Conservation (phyloP, 2,797 vertebrate genomes). For the Notolabrus celidotus region DNA sequence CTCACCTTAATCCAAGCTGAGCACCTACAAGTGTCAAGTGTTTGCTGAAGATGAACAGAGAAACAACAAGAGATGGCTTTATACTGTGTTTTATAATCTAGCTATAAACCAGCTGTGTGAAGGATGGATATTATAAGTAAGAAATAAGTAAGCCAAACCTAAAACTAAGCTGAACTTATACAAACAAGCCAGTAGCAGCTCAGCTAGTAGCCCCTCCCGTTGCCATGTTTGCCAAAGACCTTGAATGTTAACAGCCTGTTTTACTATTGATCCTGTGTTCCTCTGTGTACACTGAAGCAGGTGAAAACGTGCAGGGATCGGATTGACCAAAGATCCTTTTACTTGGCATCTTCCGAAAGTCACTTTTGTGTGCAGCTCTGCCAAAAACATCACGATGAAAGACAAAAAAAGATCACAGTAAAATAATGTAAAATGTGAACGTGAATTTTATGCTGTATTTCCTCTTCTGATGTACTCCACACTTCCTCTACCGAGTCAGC, state of each 20-base stretch:
- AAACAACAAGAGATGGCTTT: no score
- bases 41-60: no score
- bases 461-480: slow-evolving; percentile 1
- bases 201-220: neutral
- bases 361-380: neutral
- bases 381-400: neutral
- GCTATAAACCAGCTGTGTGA: no score
- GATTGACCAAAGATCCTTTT: neutral
- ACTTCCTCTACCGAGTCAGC: slow-evolving; percentile 35
- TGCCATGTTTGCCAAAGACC: neutral
- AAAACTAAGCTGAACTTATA: neutral
- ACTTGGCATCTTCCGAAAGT: neutral
- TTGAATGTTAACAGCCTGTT: neutral
- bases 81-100: no score
- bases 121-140: neutral
- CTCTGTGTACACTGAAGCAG: neutral
- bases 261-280: neutral
- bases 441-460: neutral
- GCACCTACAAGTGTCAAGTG: no score
- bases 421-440: neutral
- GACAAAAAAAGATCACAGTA: neutral
- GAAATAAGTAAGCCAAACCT: neutral
- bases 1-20: no score
- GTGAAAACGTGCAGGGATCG: neutral
- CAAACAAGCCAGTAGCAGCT: neutral